Evolutionary conservation across 2,113 vertebrate genomes (phyloP).

Genomic region (Tragelaphus imberbis): DNA sequence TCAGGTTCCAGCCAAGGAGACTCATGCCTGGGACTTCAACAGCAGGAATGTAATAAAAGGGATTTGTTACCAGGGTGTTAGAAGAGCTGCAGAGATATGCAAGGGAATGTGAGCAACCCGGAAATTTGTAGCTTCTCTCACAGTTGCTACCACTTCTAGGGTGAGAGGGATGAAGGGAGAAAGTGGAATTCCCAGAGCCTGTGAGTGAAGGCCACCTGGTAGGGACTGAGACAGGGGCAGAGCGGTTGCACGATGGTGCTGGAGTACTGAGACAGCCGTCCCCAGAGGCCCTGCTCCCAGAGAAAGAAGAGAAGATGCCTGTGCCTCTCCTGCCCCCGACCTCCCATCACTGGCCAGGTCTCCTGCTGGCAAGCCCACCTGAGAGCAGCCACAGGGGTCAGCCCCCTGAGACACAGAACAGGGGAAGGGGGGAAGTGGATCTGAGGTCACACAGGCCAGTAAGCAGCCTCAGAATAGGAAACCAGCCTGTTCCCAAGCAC

Average conservation of each 20-base stretch:
- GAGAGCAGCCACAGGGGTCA: no score
- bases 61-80: neutral
- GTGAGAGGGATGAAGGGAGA: neutral
- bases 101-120: neutral
- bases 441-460: neutral
- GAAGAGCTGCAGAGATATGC: neutral
- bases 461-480: neutral
- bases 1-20: neutral
- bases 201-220: neutral
- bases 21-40: neutral
- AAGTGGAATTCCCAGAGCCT: neutral
- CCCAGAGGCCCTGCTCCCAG: neutral
- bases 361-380: neutral
- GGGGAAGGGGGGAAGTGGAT: no score
- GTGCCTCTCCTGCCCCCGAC: neutral
- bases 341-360: neutral
- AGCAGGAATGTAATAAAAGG: neutral
- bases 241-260: neutral
- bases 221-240: neutral
- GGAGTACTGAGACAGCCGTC: neutral
- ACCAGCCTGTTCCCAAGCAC: neutral
- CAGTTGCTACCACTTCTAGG: neutral
- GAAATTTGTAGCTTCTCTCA: neutral
- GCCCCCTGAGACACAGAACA: neutral
- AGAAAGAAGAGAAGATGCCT: neutral